Evolutionary conservation across 2,888 invertebrate species (phyloP), one percentile per base, ranked within the genome.

Genomic region (Rhogogaster chlorosoma): DNA sequence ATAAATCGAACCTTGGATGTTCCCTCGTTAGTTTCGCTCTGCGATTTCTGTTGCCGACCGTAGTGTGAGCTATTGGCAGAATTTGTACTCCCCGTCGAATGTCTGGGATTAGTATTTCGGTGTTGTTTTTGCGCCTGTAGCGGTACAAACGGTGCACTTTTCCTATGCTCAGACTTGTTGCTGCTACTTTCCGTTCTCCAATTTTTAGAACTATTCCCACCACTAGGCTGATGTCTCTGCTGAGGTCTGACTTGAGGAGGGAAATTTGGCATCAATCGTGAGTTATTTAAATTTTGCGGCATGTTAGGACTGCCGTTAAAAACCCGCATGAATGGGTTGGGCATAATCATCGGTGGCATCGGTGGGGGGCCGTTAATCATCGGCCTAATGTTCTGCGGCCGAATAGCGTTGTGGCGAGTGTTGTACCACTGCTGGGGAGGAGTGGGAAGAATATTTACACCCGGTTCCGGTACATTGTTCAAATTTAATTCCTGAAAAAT

Each of bases 81-180:
- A n/a, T 83, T 45, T 45, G 67, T 45, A 67, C n/a, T 29, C 7
- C 45, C 83, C 7, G 70, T 83, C 3, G 45, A 67, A 45, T 83
- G 84, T 85, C 38, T 88, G 87, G 36, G 83, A 86, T 10, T 84
- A 70, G 29, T 75, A 85, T 84, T 90, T 57, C 90, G 93, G 85
- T 93, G 94, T 84, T 94, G 94, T 84, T 94, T 95, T 67, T 95
- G 93, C 3, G 94, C 95, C 90, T 95, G 95, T 26, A 95, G 90
- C 0, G 95, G 95, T 45, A 95, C 94, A 87, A 95, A 95, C 0
- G 95, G 93, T 38, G 94, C 92, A 83, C 84, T 87, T 32, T 90
- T 90, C 26, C 89, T 91, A 6, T 86, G 38, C 15, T 89, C 88
- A 0, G 85, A 32, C 70, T 88, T 85, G 1, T 86, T 89, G 4